phyloP scores from a whole-genome alignment of 1,140 invertebrate genomes.

The Paramacrobiotus metropolitanus region DNA sequence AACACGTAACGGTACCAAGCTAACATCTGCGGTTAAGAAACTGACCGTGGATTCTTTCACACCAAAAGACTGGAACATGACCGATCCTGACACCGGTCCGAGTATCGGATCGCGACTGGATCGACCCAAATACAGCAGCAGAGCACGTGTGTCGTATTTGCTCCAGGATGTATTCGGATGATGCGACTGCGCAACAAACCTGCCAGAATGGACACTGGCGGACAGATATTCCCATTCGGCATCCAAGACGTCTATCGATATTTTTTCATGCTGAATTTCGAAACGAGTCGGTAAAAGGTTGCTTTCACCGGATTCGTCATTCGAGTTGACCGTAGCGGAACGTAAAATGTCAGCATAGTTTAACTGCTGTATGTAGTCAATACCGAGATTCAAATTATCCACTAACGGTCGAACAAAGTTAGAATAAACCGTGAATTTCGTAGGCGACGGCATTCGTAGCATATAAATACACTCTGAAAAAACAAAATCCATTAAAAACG shows the following conservation, averaged over 20 bases:
- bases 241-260: neutral
- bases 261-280: neutral
- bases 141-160: neutral
- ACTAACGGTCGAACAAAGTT: neutral
- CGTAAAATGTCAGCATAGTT: too few species aligned
- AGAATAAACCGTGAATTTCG: neutral
- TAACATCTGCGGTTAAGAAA: neutral
- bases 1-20: neutral
- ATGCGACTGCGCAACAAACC: neutral
- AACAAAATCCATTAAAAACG: too few species aligned
- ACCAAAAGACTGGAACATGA: neutral
- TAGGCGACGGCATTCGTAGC: neutral
- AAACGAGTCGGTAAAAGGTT: neutral
- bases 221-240: neutral
- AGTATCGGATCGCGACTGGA: neutral
- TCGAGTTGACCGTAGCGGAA: too few species aligned
- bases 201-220: neutral
- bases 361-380: too few species aligned
- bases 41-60: neutral
- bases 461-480: neutral
- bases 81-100: neutral
- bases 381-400: constrained; percentile 1
- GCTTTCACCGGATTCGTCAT: too few species aligned
- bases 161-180: neutral
- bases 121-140: neutral